Percentiles rank a stretch among this genome's conserved stretches.
Conservation (phyloP, 2,797 vertebrate species). For the Acrocephalus scirpaceus region DNA sequence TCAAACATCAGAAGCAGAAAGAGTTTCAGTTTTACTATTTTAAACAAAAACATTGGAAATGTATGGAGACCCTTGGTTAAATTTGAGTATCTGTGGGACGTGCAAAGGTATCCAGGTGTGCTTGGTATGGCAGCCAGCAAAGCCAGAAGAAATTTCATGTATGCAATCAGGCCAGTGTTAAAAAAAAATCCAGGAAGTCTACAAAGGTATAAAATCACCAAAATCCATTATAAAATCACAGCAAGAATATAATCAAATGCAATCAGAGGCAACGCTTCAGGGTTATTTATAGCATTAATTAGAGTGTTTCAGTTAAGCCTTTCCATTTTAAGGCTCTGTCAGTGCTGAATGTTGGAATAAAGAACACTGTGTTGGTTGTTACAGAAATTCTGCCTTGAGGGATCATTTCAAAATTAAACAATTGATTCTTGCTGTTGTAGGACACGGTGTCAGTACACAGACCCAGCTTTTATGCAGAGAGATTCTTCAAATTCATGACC, state of each 20-base stretch:
- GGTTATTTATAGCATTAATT: slow-evolving; percentile 57
- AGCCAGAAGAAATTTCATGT: background rate
- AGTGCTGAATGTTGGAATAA: background rate
- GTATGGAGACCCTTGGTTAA: background rate
- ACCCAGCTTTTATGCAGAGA: slow-evolving; percentile 95
- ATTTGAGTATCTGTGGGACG: rapidly evolving
- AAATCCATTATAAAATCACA: slow-evolving; percentile 32
- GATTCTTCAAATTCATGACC: slow-evolving; percentile 99
- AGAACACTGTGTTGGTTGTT: background rate
- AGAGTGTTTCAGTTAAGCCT: slow-evolving; percentile 43
- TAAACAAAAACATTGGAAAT: background rate
- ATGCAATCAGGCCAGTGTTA: background rate
- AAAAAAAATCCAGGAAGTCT: background rate
- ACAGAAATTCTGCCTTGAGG: background rate
- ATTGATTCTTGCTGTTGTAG: slow-evolving; percentile 70
- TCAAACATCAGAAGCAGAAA: background rate
- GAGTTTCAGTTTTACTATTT: background rate
- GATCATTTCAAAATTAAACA: background rate
- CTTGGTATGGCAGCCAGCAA: background rate
- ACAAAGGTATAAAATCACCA: slow-evolving; percentile 1
- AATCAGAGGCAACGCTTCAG: background rate
- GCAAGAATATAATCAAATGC: slow-evolving; percentile 24
- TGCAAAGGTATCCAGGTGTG: background rate
- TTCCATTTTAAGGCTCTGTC: slow-evolving; percentile 30
- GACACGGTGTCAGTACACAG: slow-evolving; percentile 97